Evolutionary conservation across 2,888 invertebrate genomes (phyloP).

Genomic region (Didymodactylos carnosus): DNA sequence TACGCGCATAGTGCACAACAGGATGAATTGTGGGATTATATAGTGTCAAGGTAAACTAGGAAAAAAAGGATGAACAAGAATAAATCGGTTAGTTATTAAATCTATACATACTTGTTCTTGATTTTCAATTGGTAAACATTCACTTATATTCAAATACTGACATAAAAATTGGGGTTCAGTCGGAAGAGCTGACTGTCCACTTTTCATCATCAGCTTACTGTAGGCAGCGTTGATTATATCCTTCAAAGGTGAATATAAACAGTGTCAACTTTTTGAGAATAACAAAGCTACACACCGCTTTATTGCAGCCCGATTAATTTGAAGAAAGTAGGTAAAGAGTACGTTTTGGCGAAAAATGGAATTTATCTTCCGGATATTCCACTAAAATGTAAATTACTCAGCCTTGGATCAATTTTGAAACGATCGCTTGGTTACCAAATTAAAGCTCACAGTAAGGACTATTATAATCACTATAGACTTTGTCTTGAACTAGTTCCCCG

Average conservation of each 20-base stretch:
- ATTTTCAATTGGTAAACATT: conserved; percentile 38
- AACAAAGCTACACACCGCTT: too few relatives aligned
- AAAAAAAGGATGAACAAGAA: not conserved
- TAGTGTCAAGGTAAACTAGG: conserved; percentile 48
- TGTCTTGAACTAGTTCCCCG: too few relatives aligned
- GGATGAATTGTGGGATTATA: conserved; percentile 58
- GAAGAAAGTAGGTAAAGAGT: too few relatives aligned
- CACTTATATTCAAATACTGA: conserved; percentile 52
- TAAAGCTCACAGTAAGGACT: too few relatives aligned
- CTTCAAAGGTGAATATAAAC: conserved; percentile 44
- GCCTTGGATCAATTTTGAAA: too few relatives aligned
- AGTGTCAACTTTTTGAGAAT: conserved; percentile 27
- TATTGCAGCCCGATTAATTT: too few relatives aligned
- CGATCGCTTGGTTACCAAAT: too few relatives aligned
- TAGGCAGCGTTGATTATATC: conserved; percentile 22
- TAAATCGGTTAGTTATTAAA: not conserved
- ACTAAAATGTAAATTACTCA: too few relatives aligned
- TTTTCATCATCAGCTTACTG: conserved; percentile 19
- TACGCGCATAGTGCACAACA: conserved; percentile 37
- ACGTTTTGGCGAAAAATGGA: too few relatives aligned
- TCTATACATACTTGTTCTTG: not conserved
- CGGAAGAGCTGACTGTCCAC: conserved; percentile 14
- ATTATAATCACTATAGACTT: too few relatives aligned
- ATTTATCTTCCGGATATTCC: too few relatives aligned
- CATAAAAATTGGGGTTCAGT: conserved; percentile 35